A percentile compares a stretch with the other conserved stretches of the same genome.
phyloP scores from a whole-genome alignment of 2,888 invertebrate species.

The Pecten maximus region DNA sequence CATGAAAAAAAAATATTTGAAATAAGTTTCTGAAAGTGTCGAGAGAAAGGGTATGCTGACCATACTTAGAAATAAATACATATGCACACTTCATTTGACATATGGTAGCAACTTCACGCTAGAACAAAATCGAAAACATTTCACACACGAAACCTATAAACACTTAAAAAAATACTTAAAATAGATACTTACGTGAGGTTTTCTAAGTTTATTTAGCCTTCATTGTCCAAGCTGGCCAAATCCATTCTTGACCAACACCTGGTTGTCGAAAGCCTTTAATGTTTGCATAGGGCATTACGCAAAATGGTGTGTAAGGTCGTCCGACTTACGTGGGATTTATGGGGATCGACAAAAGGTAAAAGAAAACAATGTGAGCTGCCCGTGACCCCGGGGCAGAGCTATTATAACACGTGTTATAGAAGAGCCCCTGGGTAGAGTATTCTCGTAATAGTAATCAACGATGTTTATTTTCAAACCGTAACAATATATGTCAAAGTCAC shows the following conservation, averaged over 20 bases:
- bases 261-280: background rate
- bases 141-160: background rate
- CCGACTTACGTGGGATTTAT: background rate
- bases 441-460: background rate
- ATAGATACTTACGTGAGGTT: background rate
- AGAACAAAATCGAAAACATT: background rate
- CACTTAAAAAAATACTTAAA: background rate
- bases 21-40: too few species aligned
- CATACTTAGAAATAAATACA: background rate
- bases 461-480: background rate
- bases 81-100: background rate
- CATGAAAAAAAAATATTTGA: too few species aligned
- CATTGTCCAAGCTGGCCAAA: constrained; percentile 7
- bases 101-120: background rate
- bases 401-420: background rate
- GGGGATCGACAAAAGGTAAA: background rate
- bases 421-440: background rate
- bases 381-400: background rate
- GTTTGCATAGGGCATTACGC: background rate
- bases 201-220: background rate
- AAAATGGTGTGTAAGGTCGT: background rate
- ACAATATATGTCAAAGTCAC: background rate
- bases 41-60: background rate
- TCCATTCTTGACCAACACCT: constrained; percentile 15
- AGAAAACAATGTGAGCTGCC: background rate